Conservation (phyloP, 2,888 invertebrate species). For the Monopis laevigella region DNA sequence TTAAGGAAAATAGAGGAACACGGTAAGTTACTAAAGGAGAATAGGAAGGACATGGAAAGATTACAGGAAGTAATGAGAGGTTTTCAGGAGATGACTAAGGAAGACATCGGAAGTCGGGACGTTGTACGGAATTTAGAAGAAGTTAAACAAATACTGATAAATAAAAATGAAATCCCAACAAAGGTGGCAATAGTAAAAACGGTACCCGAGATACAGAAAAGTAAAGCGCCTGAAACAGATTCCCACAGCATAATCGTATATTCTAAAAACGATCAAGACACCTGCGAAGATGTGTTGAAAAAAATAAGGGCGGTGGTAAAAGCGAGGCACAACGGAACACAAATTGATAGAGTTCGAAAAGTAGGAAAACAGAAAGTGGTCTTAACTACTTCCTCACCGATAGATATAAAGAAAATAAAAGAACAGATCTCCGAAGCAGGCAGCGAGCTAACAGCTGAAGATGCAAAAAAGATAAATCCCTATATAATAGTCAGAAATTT, state of each 20-base stretch:
- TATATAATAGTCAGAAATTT: constrained; percentile 15
- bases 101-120: no score
- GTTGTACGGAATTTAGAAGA: no score
- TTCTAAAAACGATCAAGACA: constrained; percentile 1
- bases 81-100: no score
- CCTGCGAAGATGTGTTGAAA: constrained; percentile 1
- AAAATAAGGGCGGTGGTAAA: constrained; percentile 15
- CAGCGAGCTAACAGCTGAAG: constrained; percentile 12
- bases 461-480: constrained; percentile 13
- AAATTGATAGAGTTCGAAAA: constrained; percentile 17
- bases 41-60: not conserved
- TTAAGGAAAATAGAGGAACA: not conserved
- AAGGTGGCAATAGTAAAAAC: no score
- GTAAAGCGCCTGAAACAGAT: no score
- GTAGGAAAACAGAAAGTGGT: constrained; percentile 17
- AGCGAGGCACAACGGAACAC: constrained; percentile 14
- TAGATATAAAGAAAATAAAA: constrained; percentile 5
- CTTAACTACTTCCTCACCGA: constrained; percentile 13
- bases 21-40: not conserved
- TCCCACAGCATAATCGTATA: constrained; percentile 8
- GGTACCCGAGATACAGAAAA: no score
- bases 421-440: constrained; percentile 8
- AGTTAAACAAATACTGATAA: no score
- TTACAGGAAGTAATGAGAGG: no score
- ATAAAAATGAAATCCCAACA: no score